Base-by-base conservation (phyloP, 2,113 vertebrate species). In the Cariama cristata region DNA sequence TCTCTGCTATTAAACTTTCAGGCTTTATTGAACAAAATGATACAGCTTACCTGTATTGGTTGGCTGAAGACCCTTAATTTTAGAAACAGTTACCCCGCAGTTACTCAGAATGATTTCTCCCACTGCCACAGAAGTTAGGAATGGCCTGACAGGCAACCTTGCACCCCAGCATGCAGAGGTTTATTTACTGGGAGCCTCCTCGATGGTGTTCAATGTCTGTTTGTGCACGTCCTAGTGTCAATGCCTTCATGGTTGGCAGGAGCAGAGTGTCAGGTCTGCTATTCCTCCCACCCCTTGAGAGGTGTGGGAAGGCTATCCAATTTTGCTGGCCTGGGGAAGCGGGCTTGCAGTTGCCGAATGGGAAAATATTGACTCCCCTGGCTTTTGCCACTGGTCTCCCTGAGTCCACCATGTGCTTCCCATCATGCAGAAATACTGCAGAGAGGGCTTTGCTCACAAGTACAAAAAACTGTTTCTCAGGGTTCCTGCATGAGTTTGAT, bases 1-100 rank as follows among this genome's bases (percentile, higher is more conserved):
- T 97, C 90, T 87, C 50, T 4, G 26, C 83, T 90, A n/a, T 92
- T 96, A 96, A 91, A 83, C 79, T 96, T 97, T 91, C 72, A 73
- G 82, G 27, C 73, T 96, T 93, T 95, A 96, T 97, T 94, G 90
- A 82, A 81, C 93, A 97, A 96, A 98, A 96, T 89, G 71, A 60
- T 71, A 68, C 56, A 66, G 79, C 68, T 96, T 97, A 62, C 84
- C 67, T 94, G 60, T 74, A 12, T 14, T 75, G 24, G 53, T 73
- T 93, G 33, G 32, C 88, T 71, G 63, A 77, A 93, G 75, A 75
- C 32, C 52, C 80, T 88, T 85, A 33, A 84, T 96, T 94, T 75
- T 68, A 56, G 79, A 64, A 90, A 69, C 27, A 75, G 40, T 24
- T 79, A 87, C 42, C 59, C 47, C 0, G 0, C 73, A 62, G 44